phyloP scores from a whole-genome alignment of 2,888 invertebrate genomes.

The Falcaria lacertinaria region DNA sequence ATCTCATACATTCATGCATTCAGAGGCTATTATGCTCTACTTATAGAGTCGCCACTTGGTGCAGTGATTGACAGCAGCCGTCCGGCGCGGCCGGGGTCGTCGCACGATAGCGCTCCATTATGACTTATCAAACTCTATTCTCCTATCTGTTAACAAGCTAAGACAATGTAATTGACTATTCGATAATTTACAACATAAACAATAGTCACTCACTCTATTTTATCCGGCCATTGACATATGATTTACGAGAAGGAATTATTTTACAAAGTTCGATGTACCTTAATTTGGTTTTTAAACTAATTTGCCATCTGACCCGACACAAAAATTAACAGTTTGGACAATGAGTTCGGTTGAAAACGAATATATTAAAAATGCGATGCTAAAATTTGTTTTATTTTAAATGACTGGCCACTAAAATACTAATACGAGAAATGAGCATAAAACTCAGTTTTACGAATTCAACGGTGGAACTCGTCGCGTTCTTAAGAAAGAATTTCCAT shows the following conservation, averaged over 20 bases:
- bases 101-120: slow-evolving; percentile 51
- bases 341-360: not conserved
- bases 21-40: slow-evolving; percentile 24
- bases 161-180: slow-evolving; percentile 50
- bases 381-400: not conserved
- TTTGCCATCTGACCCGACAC: not conserved
- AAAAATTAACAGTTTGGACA: not conserved
- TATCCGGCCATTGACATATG: slow-evolving; percentile 48
- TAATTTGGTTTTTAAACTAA: not conserved
- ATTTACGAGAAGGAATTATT: slow-evolving; percentile 26
- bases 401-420: not conserved
- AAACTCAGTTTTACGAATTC: slow-evolving; percentile 12
- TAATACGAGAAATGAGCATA: slow-evolving; percentile 5
- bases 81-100: slow-evolving; percentile 39
- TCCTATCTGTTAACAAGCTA: slow-evolving; percentile 50
- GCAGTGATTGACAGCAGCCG: slow-evolving; percentile 30
- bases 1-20: slow-evolving; percentile 52
- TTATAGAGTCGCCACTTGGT: slow-evolving; percentile 27
- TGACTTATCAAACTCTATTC: slow-evolving; percentile 40
- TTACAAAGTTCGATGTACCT: slow-evolving; percentile 4
- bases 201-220: slow-evolving; percentile 26
- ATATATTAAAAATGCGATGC: not conserved
- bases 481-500: slow-evolving; percentile 34
- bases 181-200: slow-evolving; percentile 44
- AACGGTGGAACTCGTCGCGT: slow-evolving; percentile 7